A percentile compares a stretch with the other conserved stretches of the same genome.
Evolutionary conservation across 2,888 invertebrate genomes (phyloP).

Genomic region (Dimorphilus gyrociliatus): DNA sequence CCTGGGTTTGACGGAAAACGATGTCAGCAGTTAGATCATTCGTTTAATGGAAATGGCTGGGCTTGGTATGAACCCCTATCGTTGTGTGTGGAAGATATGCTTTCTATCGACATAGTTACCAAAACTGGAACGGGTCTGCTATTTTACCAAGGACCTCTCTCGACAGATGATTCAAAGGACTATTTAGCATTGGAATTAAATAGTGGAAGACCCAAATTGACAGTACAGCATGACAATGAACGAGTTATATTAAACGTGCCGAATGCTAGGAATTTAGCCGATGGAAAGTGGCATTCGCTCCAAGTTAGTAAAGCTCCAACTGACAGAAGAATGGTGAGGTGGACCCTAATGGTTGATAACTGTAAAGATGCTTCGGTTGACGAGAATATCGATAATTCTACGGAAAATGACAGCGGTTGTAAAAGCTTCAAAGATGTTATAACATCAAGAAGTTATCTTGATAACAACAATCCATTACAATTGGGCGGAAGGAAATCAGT

Average conservation of each 20-base stretch:
- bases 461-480: conserved; percentile 85
- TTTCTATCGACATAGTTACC: conserved; percentile 91
- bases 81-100: conserved; percentile 72
- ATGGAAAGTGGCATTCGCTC: conserved; percentile 89
- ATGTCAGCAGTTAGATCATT: conserved; percentile 78
- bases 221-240: too few species aligned
- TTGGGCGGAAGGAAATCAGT: conserved; percentile 52
- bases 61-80: conserved; percentile 84
- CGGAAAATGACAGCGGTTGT: conserved; percentile 72
- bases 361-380: conserved; percentile 77
- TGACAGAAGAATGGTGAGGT: too few species aligned
- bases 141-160: too few species aligned
- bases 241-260: too few species aligned
- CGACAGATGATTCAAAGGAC: too few species aligned
- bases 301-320: too few species aligned
- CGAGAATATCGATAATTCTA: conserved; percentile 54
- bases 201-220: too few species aligned
- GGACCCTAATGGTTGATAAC: conserved; percentile 77
- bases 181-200: too few species aligned
- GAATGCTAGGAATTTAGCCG: too few species aligned
- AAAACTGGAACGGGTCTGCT: too few species aligned
- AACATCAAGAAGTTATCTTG: conserved; percentile 82
- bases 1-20: conserved; percentile 80
- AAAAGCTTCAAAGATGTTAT: conserved; percentile 71
- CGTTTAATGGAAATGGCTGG: conserved; percentile 86